phyloP scores from a whole-genome alignment of 2,797 vertebrate species.

The Bucorvus abyssinicus region DNA sequence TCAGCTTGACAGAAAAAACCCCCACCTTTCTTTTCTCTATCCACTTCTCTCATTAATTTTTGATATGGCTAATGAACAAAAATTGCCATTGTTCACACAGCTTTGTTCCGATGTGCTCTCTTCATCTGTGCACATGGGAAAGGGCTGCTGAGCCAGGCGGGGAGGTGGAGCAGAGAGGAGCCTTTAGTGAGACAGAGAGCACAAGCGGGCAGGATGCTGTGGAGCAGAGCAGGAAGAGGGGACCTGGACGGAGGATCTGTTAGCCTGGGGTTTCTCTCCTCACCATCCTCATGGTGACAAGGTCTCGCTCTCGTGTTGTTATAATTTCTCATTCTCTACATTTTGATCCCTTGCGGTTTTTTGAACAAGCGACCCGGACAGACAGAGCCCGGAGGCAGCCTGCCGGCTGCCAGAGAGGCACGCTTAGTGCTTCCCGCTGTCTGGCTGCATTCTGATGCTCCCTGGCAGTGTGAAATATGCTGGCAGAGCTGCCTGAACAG shows the following conservation, averaged over 20 bases:
- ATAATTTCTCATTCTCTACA: neutral
- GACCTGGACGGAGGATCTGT: neutral
- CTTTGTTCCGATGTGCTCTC: neutral
- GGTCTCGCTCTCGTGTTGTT: neutral
- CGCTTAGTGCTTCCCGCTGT: neutral
- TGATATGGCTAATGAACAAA: neutral
- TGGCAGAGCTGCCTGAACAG: neutral
- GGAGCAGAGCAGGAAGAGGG: neutral
- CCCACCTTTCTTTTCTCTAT: neutral
- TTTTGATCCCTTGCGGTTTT: neutral
- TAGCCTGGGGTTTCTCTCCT: neutral
- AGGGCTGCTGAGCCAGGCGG: neutral
- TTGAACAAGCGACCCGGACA: neutral
- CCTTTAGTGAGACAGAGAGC: neutral
- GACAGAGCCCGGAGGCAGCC: neutral
- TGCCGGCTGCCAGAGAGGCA: neutral
- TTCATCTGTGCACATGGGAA: neutral
- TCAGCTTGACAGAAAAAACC: neutral
- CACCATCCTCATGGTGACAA: neutral
- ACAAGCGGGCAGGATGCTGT: neutral
- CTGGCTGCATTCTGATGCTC: neutral
- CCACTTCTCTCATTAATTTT: neutral
- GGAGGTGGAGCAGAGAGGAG: neutral
- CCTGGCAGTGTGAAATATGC: neutral
- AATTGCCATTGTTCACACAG: neutral